Conservation (phyloP, 2,797 vertebrate genomes). For the Bradypodion pumilum region DNA sequence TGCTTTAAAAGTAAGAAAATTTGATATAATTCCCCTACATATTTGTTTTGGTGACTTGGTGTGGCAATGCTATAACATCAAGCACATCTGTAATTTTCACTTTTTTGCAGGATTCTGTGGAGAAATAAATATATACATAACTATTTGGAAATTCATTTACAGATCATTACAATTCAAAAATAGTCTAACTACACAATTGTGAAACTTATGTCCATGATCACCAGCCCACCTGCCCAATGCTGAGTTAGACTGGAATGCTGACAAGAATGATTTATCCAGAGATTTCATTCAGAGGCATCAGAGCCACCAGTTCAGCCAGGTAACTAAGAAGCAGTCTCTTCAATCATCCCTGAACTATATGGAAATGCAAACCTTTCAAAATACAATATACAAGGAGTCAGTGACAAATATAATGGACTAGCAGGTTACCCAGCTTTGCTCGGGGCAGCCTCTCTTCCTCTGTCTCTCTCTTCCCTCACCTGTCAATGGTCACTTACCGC, state of each 20-base stretch:
- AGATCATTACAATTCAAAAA: not conserved
- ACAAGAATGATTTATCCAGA: not conserved
- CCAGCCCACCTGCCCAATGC: constrained; percentile 34
- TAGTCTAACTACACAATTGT: not conserved
- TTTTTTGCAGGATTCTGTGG: not conserved
- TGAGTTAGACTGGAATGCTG: constrained; percentile 39
- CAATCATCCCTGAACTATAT: not conserved
- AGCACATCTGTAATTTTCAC: not conserved
- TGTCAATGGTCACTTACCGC: too few species aligned
- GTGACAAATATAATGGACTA: not conserved
- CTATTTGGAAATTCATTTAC: not conserved
- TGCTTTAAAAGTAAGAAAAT: not conserved
- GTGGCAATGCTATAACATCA: not conserved
- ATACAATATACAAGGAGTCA: constrained; percentile 4
- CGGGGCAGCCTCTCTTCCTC: too few species aligned
- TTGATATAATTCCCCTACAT: not conserved
- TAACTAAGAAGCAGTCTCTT: not conserved
- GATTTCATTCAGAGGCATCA: constrained; percentile 8
- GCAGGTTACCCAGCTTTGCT: too few species aligned
- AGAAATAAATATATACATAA: not conserved
- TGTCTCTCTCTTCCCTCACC: too few species aligned
- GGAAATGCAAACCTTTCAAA: not conserved
- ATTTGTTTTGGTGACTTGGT: not conserved
- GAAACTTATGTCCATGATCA: constrained; percentile 42
- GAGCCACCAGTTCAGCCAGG: constrained; percentile 4